Evolutionary conservation across 2,888 invertebrate genomes (phyloP), one percentile per base, ranked within the genome.

Genomic region (Elysia crispata): DNA sequence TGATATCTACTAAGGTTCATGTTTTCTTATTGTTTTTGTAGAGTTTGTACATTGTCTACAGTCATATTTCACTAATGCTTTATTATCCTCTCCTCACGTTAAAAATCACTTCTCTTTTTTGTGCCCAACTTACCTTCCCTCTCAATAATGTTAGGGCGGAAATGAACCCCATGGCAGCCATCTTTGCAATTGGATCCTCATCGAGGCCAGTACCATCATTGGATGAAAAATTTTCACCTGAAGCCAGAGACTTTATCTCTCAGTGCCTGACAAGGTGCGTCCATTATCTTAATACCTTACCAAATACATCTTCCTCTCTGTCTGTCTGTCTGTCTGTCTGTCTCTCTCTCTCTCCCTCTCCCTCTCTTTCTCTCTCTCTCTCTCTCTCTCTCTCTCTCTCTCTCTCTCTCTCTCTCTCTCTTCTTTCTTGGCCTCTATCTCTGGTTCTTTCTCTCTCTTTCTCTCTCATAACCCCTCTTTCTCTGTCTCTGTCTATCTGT

Each of bases 131-230:
- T n/a, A n/a, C n/a, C n/a, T n/a, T n/a, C n/a, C n/a, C n/a, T n/a
- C n/a, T n/a, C n/a, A n/a, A n/a, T 11, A 41, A 41, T 41, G 5
- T 25, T 82, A 89, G 89, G 91, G 88, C 90, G 54, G 89, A 92
- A 41, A 89, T 91, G 88, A 88, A 89, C 77, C 91, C 91, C 1
- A 89, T 91, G 87, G 91, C 92, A n/a, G 92, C 92, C 81, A 91
- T 92, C 23, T 92, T 92, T 87, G 90, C 91, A 20, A 92, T 92
- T 73, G 92, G 92, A 15, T 88, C 88, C 60, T 6, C 50, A 11
- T 90, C 90, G 60, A 84, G 84, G 33, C 86, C 88, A 50, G 86
- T 87, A 6, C 88, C 90, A 1, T 89, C 90, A 0, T 83, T 89
- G 41, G 83, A 91, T 15, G 89, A 90, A 13, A 88, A 84, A 57